Conservation (phyloP, 2,797 vertebrate genomes). For the Ctenochaetus hawaiiensis region DNA sequence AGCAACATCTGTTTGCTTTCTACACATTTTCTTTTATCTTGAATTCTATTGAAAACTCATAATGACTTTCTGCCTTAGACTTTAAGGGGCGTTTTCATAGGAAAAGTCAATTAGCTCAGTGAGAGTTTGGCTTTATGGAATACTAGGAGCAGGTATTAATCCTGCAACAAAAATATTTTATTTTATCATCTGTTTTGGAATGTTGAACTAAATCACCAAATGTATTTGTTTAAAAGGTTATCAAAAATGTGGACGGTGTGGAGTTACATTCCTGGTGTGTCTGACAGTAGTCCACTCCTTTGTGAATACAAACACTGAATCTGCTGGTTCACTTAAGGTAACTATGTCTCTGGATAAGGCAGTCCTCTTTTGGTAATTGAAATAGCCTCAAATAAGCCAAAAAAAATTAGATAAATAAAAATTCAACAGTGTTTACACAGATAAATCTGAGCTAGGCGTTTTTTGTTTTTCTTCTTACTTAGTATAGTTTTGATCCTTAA, state of each 20-base stretch:
- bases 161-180: constrained; percentile 29
- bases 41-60: neutral
- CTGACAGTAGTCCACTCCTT: neutral
- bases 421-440: neutral
- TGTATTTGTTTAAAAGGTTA: constrained; percentile 41
- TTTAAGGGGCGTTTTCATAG: constrained; percentile 13
- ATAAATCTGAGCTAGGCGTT: neutral
- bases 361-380: neutral
- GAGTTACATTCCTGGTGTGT: constrained; percentile 13
- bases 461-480: neutral
- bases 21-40: neutral
- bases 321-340: constrained; percentile 35
- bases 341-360: neutral
- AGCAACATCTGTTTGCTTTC: neutral
- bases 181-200: constrained; percentile 31
- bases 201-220: constrained; percentile 11
- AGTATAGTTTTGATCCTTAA: neutral
- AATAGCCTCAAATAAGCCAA: neutral
- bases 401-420: neutral
- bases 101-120: neutral
- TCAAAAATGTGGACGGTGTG: constrained; percentile 17
- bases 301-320: constrained; percentile 30
- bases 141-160: constrained; percentile 9
- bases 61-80: neutral
- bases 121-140: constrained; percentile 1